These are phyloP conservation scores for Nomada lathburiana DNA, from an alignment of 2,888 invertebrate genomes.

Conservation along the genomic window DNA sequence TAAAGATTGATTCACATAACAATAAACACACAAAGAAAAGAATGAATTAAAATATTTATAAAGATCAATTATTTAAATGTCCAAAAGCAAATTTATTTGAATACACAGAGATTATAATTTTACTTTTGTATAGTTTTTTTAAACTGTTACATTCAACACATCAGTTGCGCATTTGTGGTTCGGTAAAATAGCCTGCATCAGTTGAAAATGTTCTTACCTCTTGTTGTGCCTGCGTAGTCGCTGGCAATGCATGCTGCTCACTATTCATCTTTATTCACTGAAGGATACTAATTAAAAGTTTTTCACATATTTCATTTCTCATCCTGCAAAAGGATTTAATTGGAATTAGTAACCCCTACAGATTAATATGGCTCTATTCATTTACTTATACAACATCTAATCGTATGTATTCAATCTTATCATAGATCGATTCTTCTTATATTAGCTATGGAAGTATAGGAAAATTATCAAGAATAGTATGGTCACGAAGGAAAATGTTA, in stretches of 20 bases:
- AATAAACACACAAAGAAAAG: background rate
- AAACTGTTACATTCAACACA: conserved; percentile 29
- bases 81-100: background rate
- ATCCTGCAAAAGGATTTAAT: conserved; percentile 73
- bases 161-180: conserved; percentile 78
- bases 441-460: background rate
- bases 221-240: conserved; percentile 84
- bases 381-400: background rate
- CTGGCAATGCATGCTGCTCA: conserved; percentile 84
- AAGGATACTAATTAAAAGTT: conserved; percentile 75
- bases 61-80: background rate
- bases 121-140: background rate
- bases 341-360: conserved; percentile 3
- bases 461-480: background rate
- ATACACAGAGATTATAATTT: conserved; percentile 2
- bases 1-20: conserved; percentile 7
- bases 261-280: conserved; percentile 83
- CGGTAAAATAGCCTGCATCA: conserved; percentile 72
- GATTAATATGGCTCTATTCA: background rate
- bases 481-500: background rate
- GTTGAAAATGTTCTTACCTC: conserved; percentile 77
- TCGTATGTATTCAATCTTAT: background rate
- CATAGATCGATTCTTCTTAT: background rate
- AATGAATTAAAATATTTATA: background rate
- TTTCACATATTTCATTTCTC: conserved; percentile 76